These are phyloP conservation scores for Pachyramphus minor DNA, from an alignment of 2,113 vertebrate genomes.

Conservation along the genomic window DNA sequence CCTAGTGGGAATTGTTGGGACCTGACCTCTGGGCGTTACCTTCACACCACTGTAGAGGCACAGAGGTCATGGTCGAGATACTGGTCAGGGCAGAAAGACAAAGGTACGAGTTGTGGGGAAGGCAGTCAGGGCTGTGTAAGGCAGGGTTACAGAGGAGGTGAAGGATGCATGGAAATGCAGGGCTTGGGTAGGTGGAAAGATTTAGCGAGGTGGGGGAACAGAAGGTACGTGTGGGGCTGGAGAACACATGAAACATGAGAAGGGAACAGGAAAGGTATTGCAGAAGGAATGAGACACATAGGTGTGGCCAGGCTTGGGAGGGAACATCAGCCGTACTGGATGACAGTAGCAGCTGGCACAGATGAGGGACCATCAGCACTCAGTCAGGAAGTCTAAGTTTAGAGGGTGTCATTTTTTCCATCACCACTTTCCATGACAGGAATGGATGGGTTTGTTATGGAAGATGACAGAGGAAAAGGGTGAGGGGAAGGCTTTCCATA, in stretches of 20 bases:
- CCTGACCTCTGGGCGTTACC: accelerated
- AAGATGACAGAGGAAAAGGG: neutral
- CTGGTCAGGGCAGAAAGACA: neutral
- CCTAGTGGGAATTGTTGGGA: neutral
- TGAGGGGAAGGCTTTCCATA: neutral
- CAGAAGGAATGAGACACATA: neutral
- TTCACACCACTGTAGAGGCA: accelerated
- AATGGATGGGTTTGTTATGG: neutral
- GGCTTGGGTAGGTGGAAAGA: neutral
- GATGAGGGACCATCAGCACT: neutral
- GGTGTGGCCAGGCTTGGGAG: neutral
- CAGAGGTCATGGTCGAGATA: neutral
- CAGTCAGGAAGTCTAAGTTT: neutral
- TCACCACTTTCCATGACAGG: neutral
- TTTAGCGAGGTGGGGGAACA: neutral
- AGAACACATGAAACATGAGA: accelerated
- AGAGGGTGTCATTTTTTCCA: neutral
- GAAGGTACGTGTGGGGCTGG: neutral
- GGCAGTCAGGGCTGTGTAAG: neutral
- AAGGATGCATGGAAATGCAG: neutral
- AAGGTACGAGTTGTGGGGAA: neutral
- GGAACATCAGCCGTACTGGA: neutral
- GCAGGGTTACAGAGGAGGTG: neutral
- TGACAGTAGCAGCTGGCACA: neutral
- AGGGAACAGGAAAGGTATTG: neutral